Evolutionary conservation across 2,113 vertebrate species (phyloP), one percentile per base, ranked within the genome.

Genomic region (Cromileptes altivelis): DNA sequence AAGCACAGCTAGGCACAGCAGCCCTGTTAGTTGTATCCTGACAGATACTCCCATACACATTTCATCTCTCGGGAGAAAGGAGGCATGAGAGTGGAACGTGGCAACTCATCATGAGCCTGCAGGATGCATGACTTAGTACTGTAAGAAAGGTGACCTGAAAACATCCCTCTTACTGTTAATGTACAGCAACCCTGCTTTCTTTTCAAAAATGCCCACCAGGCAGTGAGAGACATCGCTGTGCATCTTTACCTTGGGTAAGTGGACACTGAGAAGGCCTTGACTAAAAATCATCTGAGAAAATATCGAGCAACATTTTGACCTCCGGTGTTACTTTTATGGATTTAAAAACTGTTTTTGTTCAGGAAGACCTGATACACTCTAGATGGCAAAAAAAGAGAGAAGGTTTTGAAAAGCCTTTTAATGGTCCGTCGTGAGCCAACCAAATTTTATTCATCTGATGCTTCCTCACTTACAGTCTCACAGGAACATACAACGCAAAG

Each of bases 51-150:
- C 63, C 50, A 49, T 56, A 84, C 87, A 78, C 86, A 80, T 84
- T 86, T 92, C 82, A 84, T 92, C 87, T 90, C 88, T 88, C 14
- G 37, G 75, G 88, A 87, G 78, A 86, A 88, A 83, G 76, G 70
- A 92, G 70, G 85, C 86, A 80, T 68, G 84, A 88, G 87, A 84
- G 82, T 75, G 86, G 87, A 90, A 88, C 84, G 63, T 47, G 67
- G 71, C 75, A 74, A 85, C 84, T 87, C 77, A 88, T 80, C 73
- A 78, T 62, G 84, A 89, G 78, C 77, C 82, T 62, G 78, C 84
- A 81, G 90, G 85, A 89, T 61, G 90, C 74, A 84, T 82, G 89
- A 70, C 89, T 82, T 84, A 47, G 80, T 69, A 42, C 62, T 73
- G 80, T 47, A 25, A 52, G 80, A 75, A 85, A 89, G 69, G 84